A percentile compares a stretch with the other conserved stretches of the same genome.
Conservation (phyloP, 2,797 vertebrate genomes). For the Hipposideros larvatus region DNA sequence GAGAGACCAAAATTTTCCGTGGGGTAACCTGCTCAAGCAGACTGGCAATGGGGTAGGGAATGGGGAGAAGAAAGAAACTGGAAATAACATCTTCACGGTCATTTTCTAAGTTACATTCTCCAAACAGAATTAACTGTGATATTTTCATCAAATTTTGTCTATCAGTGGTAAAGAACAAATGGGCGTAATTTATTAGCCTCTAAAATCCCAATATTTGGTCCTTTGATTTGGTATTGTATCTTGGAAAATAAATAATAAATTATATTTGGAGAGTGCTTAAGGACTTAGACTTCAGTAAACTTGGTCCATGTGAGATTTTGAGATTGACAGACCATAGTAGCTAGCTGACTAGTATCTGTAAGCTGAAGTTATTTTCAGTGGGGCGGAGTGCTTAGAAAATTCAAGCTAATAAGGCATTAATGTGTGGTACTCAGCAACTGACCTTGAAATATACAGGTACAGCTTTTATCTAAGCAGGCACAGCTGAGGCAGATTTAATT, state of each 20-base stretch:
- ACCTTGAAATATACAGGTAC: constrained; percentile 29
- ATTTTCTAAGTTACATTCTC: neutral
- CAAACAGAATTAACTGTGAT: neutral
- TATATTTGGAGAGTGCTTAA: neutral
- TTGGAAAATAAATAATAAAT: neutral
- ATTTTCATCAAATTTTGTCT: neutral
- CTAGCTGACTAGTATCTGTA: neutral
- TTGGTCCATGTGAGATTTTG: neutral
- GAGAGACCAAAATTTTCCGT: neutral
- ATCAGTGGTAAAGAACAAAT: neutral
- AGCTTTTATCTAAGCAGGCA: neutral
- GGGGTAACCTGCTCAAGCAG: neutral
- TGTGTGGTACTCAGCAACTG: neutral
- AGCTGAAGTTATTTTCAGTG: neutral
- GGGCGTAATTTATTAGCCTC: neutral
- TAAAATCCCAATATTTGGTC: neutral
- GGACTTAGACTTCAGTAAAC: neutral
- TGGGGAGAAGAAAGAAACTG: neutral
- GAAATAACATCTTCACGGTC: neutral
- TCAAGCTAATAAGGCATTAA: neutral
- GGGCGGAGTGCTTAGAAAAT: neutral
- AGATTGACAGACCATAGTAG: neutral
- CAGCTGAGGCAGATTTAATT: neutral
- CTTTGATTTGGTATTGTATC: neutral
- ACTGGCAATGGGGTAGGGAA: neutral